Conservation (phyloP, 2,113 vertebrate genomes). For the Pagrus major region DNA sequence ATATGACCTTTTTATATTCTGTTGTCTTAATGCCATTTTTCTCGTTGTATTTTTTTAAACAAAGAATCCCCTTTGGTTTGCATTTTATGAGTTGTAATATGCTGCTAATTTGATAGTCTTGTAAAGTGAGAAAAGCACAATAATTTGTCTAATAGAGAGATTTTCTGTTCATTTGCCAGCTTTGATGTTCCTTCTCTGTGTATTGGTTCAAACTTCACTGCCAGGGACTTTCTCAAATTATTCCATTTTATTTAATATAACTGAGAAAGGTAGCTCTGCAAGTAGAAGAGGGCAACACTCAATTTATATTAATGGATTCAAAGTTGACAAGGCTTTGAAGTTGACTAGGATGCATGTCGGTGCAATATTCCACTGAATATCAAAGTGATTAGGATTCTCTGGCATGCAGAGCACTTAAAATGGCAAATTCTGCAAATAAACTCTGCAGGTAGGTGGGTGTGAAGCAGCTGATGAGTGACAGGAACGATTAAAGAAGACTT, state of each 20-base stretch:
- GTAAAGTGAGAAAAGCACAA: background rate
- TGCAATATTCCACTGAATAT: conserved; percentile 58
- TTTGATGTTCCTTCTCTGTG: background rate
- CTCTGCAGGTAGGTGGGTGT: background rate
- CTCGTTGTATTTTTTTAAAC: background rate
- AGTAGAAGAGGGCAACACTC: conserved; percentile 27
- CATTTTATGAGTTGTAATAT: background rate
- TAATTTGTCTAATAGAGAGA: background rate
- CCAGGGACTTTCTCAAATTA: conserved; percentile 1
- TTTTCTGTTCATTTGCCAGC: background rate
- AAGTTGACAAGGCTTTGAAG: conserved; percentile 65
- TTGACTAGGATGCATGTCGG: conserved; percentile 26
- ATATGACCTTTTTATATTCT: conserved; percentile 11
- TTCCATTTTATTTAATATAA: conserved; percentile 37
- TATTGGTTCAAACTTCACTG: conserved; percentile 1
- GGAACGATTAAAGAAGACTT: background rate
- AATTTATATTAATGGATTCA: conserved; percentile 63
- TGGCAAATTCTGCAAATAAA: conserved; percentile 39
- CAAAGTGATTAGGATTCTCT: conserved; percentile 57
- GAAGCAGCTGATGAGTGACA: conserved; percentile 14
- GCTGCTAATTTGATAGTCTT: background rate
- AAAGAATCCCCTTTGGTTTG: background rate
- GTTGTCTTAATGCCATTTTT: background rate
- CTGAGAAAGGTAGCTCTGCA: background rate
- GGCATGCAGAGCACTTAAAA: conserved; percentile 46